A percentile compares a stretch with the other conserved stretches of the same genome.
These are phyloP conservation scores for Austrofundulus limnaeus DNA, from an alignment of 2,113 vertebrate genomes.

Conservation along the genomic window DNA sequence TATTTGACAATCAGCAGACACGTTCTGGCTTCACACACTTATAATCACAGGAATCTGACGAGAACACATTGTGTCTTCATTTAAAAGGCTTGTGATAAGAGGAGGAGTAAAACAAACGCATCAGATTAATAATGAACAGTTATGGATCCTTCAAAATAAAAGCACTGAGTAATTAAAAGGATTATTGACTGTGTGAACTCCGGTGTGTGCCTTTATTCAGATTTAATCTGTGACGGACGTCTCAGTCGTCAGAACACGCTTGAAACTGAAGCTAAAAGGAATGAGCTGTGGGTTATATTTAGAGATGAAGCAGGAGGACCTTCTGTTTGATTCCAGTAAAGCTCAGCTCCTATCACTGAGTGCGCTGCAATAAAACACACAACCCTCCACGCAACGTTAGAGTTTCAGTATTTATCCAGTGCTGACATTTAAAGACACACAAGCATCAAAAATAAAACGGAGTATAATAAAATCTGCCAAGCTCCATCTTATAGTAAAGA, in stretches of 20 bases:
- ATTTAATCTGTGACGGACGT: not conserved
- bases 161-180: conserved; percentile 6
- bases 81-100: conserved; percentile 27
- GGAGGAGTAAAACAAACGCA: not conserved
- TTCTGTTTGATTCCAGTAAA: conserved; percentile 28
- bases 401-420: not conserved
- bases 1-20: not conserved
- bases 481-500: too few species aligned
- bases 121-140: too few species aligned
- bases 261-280: conserved; percentile 5
- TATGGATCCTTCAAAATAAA: conserved; percentile 43
- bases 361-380: conserved; percentile 13
- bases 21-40: not conserved
- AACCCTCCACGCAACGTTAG: not conserved
- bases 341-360: conserved; percentile 4
- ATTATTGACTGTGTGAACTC: not conserved
- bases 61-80: conserved; percentile 7
- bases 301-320: conserved; percentile 3
- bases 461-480: too few species aligned
- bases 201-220: conserved; percentile 1
- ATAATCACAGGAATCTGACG: conserved; percentile 4
- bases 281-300: conserved; percentile 26
- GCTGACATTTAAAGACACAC: not conserved
- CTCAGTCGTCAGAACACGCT: not conserved
- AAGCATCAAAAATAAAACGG: not conserved